Conservation (phyloP, 1,140 invertebrate species). For the Eurytemora carolleeae region DNA sequence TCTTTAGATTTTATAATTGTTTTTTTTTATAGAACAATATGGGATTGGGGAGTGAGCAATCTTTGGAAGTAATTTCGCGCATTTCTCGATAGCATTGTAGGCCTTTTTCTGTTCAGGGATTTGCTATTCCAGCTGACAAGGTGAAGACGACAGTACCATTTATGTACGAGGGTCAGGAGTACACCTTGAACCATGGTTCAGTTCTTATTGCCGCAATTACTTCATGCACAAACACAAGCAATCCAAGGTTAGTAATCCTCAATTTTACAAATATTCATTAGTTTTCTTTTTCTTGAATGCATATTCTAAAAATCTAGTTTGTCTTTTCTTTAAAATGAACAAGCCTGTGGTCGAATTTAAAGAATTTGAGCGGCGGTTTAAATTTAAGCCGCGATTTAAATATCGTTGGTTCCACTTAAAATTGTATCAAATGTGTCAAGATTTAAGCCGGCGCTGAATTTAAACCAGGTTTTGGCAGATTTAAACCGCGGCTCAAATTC, state of each 20-base stretch:
- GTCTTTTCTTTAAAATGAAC: too few species aligned
- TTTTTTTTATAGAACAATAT: too few species aligned
- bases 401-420: too few species aligned
- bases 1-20: too few species aligned
- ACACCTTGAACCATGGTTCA: constrained; percentile 68
- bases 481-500: too few species aligned
- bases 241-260: constrained; percentile 50
- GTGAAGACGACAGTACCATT: constrained; percentile 45
- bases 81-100: constrained; percentile 25
- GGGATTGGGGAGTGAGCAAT: constrained; percentile 20
- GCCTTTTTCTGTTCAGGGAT: constrained; percentile 41
- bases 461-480: too few species aligned
- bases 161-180: constrained; percentile 55
- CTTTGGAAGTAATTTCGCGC: constrained; percentile 40
- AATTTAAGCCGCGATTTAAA: too few species aligned
- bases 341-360: too few species aligned
- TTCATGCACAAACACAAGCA: constrained; percentile 92
- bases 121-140: constrained; percentile 50
- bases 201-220: constrained; percentile 95
- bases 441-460: too few species aligned
- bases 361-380: too few species aligned
- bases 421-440: too few species aligned
- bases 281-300: background rate
- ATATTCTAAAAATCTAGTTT: too few species aligned
- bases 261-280: constrained; percentile 2